Evolutionary conservation across 2,888 invertebrate genomes (phyloP), one percentile per base, ranked within the genome.

Genomic region (Limnephilus lunatus): DNA sequence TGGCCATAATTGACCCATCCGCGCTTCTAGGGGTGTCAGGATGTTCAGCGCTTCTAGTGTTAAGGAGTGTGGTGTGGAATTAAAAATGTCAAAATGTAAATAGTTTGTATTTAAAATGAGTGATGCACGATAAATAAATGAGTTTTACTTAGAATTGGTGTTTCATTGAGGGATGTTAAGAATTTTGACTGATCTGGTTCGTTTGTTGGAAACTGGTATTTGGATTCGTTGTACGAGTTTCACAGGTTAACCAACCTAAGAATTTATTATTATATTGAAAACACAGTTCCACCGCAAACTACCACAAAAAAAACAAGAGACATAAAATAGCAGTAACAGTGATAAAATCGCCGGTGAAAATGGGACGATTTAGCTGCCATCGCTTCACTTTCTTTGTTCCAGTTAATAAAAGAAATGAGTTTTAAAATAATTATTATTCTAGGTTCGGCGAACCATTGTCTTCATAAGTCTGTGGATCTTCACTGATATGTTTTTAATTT

Each of bases 401-500:
- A 68, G n/a, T n/a, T 25, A 68, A 68, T 14, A 68, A 68, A 68
- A 25, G 30, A 86, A 86, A 86, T 86, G n/a, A n/a, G 12, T 44
- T 44, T 44, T 30, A 4, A 30, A 86, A 68, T n/a, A 68, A 25
- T 68, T 2, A 48, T 48, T 86, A 86, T 44, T 86, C 30, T 44
- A 44, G 30, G 48, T 11, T 44, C 48, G n/a, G 48, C 44, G 86
- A 86, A 86, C 44, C 86, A 44, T n/a, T 44, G 44, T n/a, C 15
- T 86, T 86, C n/a, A 48, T 86, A 44, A 86, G 44, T 1, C 15
- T 14, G 86, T 44, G n/a, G n/a, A 48, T 86, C 44, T 39, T 86
- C 44, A 68, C 68, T 25, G 68, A 68, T n/a, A 30, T 44, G n/a
- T 86, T 48, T 15, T 44, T 86, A 86, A 48, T 86, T 86, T 44